Percentiles rank a stretch among this genome's conserved stretches.
Conservation (phyloP, 2,888 invertebrate genomes). For the Dendrolimus pini region DNA sequence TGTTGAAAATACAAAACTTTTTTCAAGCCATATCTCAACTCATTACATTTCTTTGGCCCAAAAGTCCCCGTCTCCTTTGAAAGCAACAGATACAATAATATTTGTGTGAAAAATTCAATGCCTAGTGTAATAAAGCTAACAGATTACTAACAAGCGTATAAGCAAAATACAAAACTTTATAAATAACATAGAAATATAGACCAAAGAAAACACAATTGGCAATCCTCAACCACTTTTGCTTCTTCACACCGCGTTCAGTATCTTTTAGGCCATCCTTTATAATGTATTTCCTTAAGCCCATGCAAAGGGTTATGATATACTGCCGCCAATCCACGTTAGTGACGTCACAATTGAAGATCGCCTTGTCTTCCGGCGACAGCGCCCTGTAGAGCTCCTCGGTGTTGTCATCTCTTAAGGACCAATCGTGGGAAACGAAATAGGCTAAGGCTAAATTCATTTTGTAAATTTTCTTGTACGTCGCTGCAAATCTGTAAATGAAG, state of each 20-base stretch:
- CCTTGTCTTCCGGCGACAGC: constrained; percentile 18
- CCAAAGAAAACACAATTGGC: constrained; percentile 8
- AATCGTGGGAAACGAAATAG: constrained; percentile 19
- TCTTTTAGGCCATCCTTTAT: constrained; percentile 18
- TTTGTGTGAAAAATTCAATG: too few species aligned
- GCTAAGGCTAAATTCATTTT: constrained; percentile 11
- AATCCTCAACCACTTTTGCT: constrained; percentile 17
- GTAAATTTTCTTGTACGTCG: constrained; percentile 22
- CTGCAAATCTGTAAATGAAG: constrained; percentile 19
- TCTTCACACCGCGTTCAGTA: constrained; percentile 13
- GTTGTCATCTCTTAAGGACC: constrained; percentile 18
- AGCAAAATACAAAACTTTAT: too few species aligned
- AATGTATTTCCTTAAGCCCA: constrained; percentile 22
- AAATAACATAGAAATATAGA: not conserved
- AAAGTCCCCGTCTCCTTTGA: too few species aligned
- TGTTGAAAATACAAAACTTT: too few species aligned
- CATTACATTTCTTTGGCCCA: too few species aligned
- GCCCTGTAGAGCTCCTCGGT: constrained; percentile 9
- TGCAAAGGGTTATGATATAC: constrained; percentile 15
- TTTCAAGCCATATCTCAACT: too few species aligned
- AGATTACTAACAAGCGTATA: too few species aligned
- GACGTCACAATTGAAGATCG: constrained; percentile 22
- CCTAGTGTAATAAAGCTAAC: too few species aligned
- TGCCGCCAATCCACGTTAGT: constrained; percentile 16
- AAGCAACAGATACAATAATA: too few species aligned